Conservation (phyloP, 2,113 vertebrate genomes). For the Barnardius zonarius region DNA sequence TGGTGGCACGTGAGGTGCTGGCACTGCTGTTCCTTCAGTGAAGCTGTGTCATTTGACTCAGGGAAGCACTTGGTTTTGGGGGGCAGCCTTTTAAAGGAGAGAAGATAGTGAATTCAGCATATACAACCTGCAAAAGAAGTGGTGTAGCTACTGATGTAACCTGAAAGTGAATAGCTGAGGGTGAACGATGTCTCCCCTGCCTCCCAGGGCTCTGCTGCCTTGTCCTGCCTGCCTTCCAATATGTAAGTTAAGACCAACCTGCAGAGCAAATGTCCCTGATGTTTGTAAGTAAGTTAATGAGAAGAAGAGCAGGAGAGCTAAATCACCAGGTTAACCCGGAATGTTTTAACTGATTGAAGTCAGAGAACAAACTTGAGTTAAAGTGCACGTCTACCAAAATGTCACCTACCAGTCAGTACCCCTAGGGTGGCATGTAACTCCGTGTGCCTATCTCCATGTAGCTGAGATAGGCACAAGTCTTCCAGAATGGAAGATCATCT, state of each 20-base stretch:
- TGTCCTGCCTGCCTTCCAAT: neutral
- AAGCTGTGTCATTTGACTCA: neutral
- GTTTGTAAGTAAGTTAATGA: neutral
- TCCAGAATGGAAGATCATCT: neutral
- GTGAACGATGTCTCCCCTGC: neutral
- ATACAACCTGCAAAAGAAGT: neutral
- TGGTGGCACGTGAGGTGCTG: accelerated
- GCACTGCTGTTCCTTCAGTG: too few relatives aligned
- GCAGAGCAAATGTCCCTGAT: neutral
- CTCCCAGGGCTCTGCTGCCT: neutral
- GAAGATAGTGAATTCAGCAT: neutral
- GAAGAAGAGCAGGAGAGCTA: neutral
- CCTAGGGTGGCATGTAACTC: neutral
- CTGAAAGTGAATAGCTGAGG: neutral
- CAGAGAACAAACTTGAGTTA: neutral
- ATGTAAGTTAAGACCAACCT: neutral
- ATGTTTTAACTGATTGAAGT: neutral
- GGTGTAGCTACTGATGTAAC: neutral
- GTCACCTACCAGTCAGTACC: neutral
- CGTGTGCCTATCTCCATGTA: neutral
- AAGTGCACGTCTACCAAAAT: neutral
- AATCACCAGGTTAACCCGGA: neutral
- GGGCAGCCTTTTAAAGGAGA: neutral
- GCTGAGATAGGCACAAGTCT: neutral
- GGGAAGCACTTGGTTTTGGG: neutral